These are phyloP conservation scores for Ceratosolen fusciceps DNA, from an alignment of 1,140 invertebrate species.

Conservation along the genomic window DNA sequence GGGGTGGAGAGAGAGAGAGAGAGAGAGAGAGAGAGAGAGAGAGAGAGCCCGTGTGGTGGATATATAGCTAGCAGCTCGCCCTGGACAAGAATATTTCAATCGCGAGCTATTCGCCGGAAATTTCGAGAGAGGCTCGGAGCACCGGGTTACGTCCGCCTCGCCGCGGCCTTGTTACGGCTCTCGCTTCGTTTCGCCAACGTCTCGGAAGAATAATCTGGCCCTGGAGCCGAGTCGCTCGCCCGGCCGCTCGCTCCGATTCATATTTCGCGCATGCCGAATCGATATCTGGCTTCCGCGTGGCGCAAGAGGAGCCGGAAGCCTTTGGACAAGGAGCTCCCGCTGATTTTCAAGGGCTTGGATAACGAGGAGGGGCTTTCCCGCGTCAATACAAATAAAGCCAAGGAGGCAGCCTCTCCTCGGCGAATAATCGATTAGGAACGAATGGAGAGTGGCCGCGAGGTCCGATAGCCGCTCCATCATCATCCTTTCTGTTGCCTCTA, in stretches of 20 bases:
- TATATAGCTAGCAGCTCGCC: neutral
- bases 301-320: neutral
- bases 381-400: constrained; percentile 5
- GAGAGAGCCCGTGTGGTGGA: no score
- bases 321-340: neutral
- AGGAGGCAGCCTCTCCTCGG: neutral
- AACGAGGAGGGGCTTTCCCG: neutral
- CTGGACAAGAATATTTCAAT: neutral
- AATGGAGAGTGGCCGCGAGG: neutral
- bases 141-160: neutral
- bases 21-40: neutral
- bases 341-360: neutral
- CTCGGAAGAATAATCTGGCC: neutral
- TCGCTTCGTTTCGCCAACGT: neutral
- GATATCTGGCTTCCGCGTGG: neutral
- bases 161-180: neutral
- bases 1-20: neutral
- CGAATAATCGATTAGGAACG: constrained; percentile 22
- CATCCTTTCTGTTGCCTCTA: no score
- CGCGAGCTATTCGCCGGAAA: neutral
- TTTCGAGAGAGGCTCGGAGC: neutral
- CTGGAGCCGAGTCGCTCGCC: neutral
- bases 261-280: neutral
- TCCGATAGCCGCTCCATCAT: neutral
- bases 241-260: no score